A percentile compares a stretch with the other conserved stretches of the same genome.
phyloP scores from a whole-genome alignment of 2,797 vertebrate species.

The Tiaroga cobitis region DNA sequence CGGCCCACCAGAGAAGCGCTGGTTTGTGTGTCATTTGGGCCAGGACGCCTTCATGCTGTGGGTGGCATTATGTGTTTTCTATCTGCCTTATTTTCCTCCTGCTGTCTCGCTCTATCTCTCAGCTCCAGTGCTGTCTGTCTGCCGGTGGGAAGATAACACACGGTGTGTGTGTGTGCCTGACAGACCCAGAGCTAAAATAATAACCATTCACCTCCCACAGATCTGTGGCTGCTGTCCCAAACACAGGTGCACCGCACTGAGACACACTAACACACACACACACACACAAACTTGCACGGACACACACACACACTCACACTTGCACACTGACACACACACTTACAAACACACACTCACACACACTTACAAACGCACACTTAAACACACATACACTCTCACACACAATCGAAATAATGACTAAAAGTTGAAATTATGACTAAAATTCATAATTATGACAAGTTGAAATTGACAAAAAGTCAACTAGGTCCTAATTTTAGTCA shows the following conservation, averaged over 20 bases:
- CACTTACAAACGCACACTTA: too few relatives aligned
- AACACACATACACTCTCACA: neutral
- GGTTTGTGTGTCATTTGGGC: neutral
- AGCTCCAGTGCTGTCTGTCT: constrained; percentile 21
- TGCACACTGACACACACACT: neutral
- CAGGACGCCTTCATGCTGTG: neutral
- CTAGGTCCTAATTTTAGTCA: too few relatives aligned
- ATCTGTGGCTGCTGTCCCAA: constrained; percentile 19
- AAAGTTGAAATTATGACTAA: neutral
- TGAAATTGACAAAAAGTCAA: too few relatives aligned
- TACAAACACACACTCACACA: neutral
- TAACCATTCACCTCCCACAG: constrained; percentile 2
- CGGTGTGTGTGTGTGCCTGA: neutral
- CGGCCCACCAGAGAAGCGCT: neutral
- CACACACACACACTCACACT: neutral
- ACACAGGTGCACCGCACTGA: neutral
- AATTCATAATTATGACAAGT: neutral
- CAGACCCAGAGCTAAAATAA: constrained; percentile 5
- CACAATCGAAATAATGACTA: neutral
- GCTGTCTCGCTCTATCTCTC: neutral
- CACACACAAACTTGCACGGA: too few relatives aligned
- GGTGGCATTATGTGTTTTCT: constrained; percentile 8
- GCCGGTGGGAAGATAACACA: constrained; percentile 2
- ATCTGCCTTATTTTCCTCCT: neutral
- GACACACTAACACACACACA: neutral